phyloP scores from a whole-genome alignment of 2,797 vertebrate species.

The Chanos chanos region DNA sequence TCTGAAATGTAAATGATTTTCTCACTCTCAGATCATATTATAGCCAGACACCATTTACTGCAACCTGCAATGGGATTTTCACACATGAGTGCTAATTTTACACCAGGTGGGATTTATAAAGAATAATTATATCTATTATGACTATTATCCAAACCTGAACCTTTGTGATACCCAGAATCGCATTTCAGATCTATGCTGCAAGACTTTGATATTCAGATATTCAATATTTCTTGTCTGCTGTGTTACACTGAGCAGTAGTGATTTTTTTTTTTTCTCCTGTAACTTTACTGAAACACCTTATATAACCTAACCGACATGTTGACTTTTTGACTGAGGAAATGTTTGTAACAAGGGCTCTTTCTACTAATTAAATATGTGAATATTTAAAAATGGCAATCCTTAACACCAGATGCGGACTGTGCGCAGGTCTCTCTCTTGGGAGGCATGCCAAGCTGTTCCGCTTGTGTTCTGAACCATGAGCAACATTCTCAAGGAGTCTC shows the following conservation, averaged over 20 bases:
- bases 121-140: constrained; percentile 8
- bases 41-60: not conserved
- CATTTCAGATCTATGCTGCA: not conserved
- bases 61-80: not conserved
- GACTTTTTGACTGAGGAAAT: constrained; percentile 30
- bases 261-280: not conserved
- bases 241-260: constrained; percentile 7
- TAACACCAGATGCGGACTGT: constrained; percentile 71
- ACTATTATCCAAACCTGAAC: not conserved
- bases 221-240: not conserved
- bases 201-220: not conserved
- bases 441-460: constrained; percentile 74
- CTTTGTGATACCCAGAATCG: not conserved
- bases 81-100: constrained; percentile 1
- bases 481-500: constrained; percentile 62
- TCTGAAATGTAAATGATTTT: constrained; percentile 12
- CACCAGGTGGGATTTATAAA: not conserved
- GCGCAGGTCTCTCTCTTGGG: constrained; percentile 67
- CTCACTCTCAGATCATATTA: not conserved
- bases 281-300: constrained; percentile 3
- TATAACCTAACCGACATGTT: constrained; percentile 17
- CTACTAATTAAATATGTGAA: constrained; percentile 79
- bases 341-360: constrained; percentile 59
- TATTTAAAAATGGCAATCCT: constrained; percentile 77
- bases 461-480: constrained; percentile 61